These are phyloP conservation scores for Chymomyza costata DNA, from an alignment of 1,140 invertebrate species.

Conservation along the genomic window DNA sequence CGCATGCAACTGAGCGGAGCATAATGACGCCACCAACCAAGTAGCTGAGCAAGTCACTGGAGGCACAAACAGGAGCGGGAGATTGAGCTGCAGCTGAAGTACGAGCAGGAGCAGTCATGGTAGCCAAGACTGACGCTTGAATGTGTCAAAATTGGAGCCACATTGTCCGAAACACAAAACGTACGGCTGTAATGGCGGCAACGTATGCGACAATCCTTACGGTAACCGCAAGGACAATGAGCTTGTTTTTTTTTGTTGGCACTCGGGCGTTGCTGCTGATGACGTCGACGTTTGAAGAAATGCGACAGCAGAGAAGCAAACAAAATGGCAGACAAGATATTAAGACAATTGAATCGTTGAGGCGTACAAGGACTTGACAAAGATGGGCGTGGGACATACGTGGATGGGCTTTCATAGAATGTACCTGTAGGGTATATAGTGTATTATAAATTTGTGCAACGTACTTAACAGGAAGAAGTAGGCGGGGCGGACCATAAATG, in stretches of 20 bases:
- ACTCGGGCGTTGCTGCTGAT: slow-evolving; percentile 33
- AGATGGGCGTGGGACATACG: too few relatives aligned
- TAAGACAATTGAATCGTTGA: slow-evolving; percentile 72
- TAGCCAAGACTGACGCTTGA: slow-evolving; percentile 58
- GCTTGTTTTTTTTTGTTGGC: slow-evolving; percentile 23
- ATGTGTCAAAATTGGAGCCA: slow-evolving; percentile 72
- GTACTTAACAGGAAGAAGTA: too few relatives aligned
- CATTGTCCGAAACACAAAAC: slow-evolving; percentile 71
- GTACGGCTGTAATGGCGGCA: slow-evolving; percentile 39
- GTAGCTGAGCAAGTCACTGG: slow-evolving; percentile 1
- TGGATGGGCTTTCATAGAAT: too few relatives aligned
- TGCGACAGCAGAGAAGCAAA: slow-evolving; percentile 49
- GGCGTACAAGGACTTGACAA: slow-evolving; percentile 57
- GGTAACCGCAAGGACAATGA: slow-evolving; percentile 8
- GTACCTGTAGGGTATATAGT: too few relatives aligned
- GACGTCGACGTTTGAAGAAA: too few relatives aligned
- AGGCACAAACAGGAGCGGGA: slow-evolving; percentile 7
- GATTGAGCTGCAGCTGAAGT: background rate
- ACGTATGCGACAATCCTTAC: background rate
- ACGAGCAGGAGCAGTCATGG: background rate
- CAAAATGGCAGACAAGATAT: slow-evolving; percentile 69
- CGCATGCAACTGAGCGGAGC: slow-evolving; percentile 21
- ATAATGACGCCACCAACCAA: slow-evolving; percentile 19
- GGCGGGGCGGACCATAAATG: too few relatives aligned
- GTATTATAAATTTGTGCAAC: too few relatives aligned